Conservation (phyloP, 2,888 invertebrate genomes). For the Sesia apiformis region DNA sequence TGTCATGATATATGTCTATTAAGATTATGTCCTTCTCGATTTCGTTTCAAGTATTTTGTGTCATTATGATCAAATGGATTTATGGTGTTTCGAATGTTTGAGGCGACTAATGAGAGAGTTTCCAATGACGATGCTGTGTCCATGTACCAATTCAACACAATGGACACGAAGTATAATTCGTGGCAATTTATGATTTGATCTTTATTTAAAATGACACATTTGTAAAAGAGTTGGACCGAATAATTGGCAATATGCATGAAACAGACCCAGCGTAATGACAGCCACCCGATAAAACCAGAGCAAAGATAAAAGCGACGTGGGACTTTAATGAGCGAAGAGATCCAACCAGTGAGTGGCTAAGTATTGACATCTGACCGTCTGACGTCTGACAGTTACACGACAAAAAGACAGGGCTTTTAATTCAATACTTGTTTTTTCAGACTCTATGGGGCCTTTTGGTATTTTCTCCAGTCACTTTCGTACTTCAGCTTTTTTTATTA, state of each 20-base stretch:
- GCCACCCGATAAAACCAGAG: conserved; percentile 4
- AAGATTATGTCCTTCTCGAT: background rate
- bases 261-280: conserved; percentile 1
- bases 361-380: background rate
- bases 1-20: background rate
- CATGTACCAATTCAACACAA: background rate
- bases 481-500: no score
- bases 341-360: background rate
- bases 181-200: background rate
- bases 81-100: background rate
- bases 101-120: background rate
- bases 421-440: no score
- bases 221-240: background rate
- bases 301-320: conserved; percentile 4
- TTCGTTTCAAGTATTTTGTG: background rate
- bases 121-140: background rate
- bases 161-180: background rate
- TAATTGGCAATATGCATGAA: background rate
- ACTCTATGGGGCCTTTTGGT: no score
- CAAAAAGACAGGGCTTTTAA: no score
- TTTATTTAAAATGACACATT: background rate
- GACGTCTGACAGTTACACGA: background rate
- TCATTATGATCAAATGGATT: background rate
- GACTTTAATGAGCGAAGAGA: conserved; percentile 3
- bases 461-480: no score